Conservation (phyloP, 2,888 invertebrate genomes). For the Galerucella nymphaeae region DNA sequence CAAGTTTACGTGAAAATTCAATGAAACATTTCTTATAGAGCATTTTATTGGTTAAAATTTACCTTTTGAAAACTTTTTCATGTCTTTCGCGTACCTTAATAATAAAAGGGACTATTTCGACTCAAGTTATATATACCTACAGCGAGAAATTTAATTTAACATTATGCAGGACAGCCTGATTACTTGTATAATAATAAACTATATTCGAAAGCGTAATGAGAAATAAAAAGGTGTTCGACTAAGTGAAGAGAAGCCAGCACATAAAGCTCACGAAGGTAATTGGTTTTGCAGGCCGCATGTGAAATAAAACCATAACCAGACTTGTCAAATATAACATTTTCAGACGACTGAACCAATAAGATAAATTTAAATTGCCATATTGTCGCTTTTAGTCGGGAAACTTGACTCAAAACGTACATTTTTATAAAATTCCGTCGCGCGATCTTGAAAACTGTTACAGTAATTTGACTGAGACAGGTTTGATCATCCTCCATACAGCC, state of each 20-base stretch:
- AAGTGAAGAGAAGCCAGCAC: constrained; percentile 34
- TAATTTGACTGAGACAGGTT: no score
- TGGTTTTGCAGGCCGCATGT: constrained; percentile 49
- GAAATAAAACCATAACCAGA: constrained; percentile 56
- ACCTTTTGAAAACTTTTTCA: no score
- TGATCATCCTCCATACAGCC: no score
- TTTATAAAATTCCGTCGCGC: no score
- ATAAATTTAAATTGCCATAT: constrained; percentile 51
- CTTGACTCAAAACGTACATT: constrained; percentile 23
- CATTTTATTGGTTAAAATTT: no score
- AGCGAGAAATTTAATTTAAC: no score
- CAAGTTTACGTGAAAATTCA: no score
- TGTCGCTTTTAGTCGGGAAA: constrained; percentile 34
- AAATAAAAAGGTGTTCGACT: constrained; percentile 11
- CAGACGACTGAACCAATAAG: constrained; percentile 51
- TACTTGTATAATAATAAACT: not conserved
- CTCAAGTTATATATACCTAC: no score
- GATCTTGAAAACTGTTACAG: no score
- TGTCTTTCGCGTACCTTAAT: no score
- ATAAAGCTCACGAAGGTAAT: constrained; percentile 52
- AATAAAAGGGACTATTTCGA: no score
- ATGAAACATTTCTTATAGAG: no score
- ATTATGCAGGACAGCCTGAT: not conserved
- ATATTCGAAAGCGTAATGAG: constrained; percentile 10
- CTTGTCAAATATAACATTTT: constrained; percentile 57